Evolutionary conservation across 2,113 vertebrate species (phyloP), one percentile per base, ranked within the genome.

Genomic region (Struthio camelus): DNA sequence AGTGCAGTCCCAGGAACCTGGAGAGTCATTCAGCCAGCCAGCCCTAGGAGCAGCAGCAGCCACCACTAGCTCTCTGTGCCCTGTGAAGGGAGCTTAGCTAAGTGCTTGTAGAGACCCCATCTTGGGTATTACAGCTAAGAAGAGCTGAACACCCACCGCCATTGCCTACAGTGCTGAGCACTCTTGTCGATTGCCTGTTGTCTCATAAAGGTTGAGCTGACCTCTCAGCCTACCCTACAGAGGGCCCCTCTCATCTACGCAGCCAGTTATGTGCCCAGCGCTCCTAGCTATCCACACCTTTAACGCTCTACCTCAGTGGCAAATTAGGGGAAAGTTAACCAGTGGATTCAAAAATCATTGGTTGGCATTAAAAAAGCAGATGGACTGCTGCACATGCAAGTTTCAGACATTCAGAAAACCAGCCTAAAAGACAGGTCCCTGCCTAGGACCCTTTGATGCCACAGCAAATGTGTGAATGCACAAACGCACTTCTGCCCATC

Each of bases 331-430:
- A 50, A 38, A 12, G 23, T 25, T 30, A 56, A 50, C 22, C 25
- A 38, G 30, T 19, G 16, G 36, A 34, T 56, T 42, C 3, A 50
- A 59, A 75, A 54, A 15, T 34, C 6, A 0, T 13, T 38, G 36
- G 18, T 34, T 42, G 27, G 2, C n/a, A 51, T 18, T 44, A 30
- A 14, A 67, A 50, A 24, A 50, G 6, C 3, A 24, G 11, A 8
- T 34, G 24, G 5, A 11, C 7, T 64, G 15, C 25, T 5, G 1
- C 10, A 8, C 6, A 1, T 16, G 2, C 1, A 75, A 42, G 12
- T 11, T 53, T 53, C 0, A 3, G 40, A 24, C 8, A 1, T 59
- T 51, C 18, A 34, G 27, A 17, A 67, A 75, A 48, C 2, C 14
- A 10, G 11, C 10, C 54, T 62, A 25, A 22, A 54, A 54, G 2